These are phyloP conservation scores for Orbicella faveolata DNA, from an alignment of 64 coral and sea anemone genomes.

Conservation along the genomic window DNA sequence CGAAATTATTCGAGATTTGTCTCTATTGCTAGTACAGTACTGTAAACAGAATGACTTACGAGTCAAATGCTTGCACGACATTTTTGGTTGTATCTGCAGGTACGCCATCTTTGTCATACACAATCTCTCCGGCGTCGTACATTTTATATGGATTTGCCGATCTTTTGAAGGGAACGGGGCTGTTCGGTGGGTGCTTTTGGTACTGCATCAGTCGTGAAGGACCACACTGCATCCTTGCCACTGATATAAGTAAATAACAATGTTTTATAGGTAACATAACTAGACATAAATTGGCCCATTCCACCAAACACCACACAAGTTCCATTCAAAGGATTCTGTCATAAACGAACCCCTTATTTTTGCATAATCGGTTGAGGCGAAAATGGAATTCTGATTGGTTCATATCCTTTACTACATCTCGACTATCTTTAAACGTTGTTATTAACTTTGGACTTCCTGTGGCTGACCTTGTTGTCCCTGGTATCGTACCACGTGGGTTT, in stretches of 20 bases:
- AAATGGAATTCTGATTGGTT: too few relatives aligned
- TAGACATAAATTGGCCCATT: too few relatives aligned
- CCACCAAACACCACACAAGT: too few relatives aligned
- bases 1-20: too few relatives aligned
- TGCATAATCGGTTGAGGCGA: too few relatives aligned
- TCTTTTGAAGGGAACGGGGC: neutral
- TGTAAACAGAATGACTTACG: conserved; percentile 30
- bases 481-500: conserved; percentile 27
- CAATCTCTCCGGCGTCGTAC: conserved; percentile 31
- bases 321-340: too few relatives aligned
- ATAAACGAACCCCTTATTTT: too few relatives aligned
- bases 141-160: conserved; percentile 32
- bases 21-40: too few relatives aligned
- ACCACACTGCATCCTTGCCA: conserved; percentile 39
- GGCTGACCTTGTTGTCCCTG: neutral
- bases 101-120: conserved; percentile 46
- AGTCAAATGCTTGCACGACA: conserved; percentile 46
- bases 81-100: conserved; percentile 42
- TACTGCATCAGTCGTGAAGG: conserved; percentile 27
- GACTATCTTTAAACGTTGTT: too few relatives aligned
- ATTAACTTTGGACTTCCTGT: too few relatives aligned
- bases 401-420: too few relatives aligned
- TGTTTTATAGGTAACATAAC: neutral
- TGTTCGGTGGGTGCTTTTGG: conserved; percentile 12
- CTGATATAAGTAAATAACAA: neutral